Evolutionary conservation across 2,113 vertebrate genomes (phyloP).

Genomic region (Acanthisitta chloris): DNA sequence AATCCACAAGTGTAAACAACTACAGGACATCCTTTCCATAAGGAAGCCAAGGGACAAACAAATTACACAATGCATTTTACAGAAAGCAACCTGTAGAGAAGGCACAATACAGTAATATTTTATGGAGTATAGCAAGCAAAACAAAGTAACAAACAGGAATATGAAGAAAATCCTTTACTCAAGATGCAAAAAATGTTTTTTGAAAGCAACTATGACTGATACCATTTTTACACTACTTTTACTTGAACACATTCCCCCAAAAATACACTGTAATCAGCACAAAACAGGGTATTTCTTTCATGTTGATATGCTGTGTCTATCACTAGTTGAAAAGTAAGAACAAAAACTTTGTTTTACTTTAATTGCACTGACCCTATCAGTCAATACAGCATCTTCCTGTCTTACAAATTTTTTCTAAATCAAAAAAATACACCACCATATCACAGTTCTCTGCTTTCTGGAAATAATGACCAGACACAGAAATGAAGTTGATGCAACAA

Average conservation of each 20-base stretch:
- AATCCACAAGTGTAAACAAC: neutral
- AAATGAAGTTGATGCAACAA: neutral
- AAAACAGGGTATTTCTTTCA: neutral
- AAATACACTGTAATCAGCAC: neutral
- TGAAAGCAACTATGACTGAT: neutral
- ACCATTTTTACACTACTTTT: neutral
- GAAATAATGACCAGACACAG: neutral
- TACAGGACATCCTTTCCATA: constrained; percentile 19
- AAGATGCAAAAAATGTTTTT: neutral
- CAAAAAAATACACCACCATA: neutral
- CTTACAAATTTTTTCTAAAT: fast-evolving
- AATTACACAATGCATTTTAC: neutral
- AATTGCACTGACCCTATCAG: neutral
- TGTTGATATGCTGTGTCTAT: neutral
- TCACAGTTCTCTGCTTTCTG: neutral
- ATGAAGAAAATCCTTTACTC: neutral
- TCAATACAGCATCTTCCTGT: fast-evolving
- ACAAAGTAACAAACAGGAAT: neutral
- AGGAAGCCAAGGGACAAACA: constrained; percentile 41
- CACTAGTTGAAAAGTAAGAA: neutral
- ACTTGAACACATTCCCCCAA: neutral
- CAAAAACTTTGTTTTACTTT: neutral
- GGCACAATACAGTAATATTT: neutral
- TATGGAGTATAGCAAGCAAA: neutral
- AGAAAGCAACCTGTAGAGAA: neutral